Conservation (phyloP, 2,888 invertebrate genomes). For the Meloe dianella region DNA sequence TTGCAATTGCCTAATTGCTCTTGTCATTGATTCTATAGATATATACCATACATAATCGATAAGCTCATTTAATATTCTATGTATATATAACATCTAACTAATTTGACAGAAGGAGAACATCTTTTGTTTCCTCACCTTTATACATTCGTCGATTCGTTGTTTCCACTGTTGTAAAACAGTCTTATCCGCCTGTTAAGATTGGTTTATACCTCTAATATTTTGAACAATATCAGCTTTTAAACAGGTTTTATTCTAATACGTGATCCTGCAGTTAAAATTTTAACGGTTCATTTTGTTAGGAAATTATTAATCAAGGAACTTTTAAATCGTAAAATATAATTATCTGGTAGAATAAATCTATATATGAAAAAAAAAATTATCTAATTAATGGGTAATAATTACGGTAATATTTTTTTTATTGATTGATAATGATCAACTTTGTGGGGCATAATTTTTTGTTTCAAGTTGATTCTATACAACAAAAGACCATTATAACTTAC, state of each 20-base stretch:
- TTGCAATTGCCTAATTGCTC: slow-evolving; percentile 27
- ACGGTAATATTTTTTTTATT: slow-evolving; percentile 10
- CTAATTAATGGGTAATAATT: slow-evolving; percentile 7
- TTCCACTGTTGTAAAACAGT: not conserved
- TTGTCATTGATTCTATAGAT: slow-evolving; percentile 37
- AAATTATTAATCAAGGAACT: slow-evolving; percentile 5
- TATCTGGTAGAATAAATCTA: slow-evolving; percentile 9
- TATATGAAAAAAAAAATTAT: not conserved
- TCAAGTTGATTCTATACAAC: not conserved
- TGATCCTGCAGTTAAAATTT: not conserved
- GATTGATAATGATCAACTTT: not conserved
- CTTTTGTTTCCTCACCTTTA: too few relatives aligned
- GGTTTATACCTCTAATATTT: slow-evolving; percentile 27
- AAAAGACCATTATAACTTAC: not conserved
- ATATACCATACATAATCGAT: too few relatives aligned
- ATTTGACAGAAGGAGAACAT: not conserved
- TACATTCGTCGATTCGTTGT: not conserved
- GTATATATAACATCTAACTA: too few relatives aligned
- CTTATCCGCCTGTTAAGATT: slow-evolving; percentile 18
- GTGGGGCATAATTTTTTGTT: not conserved
- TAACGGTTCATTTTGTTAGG: slow-evolving; percentile 5
- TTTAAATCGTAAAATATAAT: slow-evolving; percentile 12
- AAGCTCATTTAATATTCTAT: too few relatives aligned
- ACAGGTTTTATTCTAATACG: not conserved
- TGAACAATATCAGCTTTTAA: slow-evolving; percentile 16